These are phyloP conservation scores for Hepsetus odoe DNA, from an alignment of 2,113 vertebrate species.

Conservation along the genomic window DNA sequence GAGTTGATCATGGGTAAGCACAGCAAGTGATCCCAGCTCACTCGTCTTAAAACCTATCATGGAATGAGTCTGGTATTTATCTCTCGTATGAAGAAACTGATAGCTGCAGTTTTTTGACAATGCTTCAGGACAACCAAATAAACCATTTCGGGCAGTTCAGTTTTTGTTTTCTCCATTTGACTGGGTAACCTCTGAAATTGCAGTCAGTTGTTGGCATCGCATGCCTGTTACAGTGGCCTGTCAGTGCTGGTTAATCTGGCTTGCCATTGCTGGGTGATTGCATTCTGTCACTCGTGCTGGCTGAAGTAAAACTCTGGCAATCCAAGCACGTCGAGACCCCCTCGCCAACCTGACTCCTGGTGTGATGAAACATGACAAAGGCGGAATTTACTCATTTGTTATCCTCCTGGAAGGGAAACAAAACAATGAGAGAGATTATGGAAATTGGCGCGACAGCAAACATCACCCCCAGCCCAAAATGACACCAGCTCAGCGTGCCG, in stretches of 20 bases:
- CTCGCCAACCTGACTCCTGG: slow-evolving; percentile 43
- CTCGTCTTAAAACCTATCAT: background rate
- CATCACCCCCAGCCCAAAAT: slow-evolving; percentile 31
- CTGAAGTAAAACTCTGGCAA: slow-evolving; percentile 42
- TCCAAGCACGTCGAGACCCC: slow-evolving; percentile 43
- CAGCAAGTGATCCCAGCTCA: background rate
- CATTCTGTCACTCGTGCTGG: slow-evolving; percentile 45
- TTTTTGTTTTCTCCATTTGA: background rate
- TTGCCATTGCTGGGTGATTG: slow-evolving; percentile 44
- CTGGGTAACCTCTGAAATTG: background rate
- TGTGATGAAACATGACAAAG: slow-evolving; percentile 65
- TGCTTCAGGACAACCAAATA: background rate
- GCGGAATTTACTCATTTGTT: slow-evolving; percentile 62
- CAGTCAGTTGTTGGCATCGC: background rate
- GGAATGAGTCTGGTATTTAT: background rate
- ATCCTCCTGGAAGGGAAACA: slow-evolving; percentile 53
- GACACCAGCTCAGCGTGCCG: background rate
- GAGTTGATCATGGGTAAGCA: background rate
- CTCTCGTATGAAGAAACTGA: background rate
- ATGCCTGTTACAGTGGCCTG: background rate
- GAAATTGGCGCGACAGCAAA: slow-evolving; percentile 49
- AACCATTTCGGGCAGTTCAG: background rate
- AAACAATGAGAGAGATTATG: slow-evolving; percentile 58
- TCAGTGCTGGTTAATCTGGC: slow-evolving; percentile 12
- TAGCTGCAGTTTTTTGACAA: background rate